These are phyloP conservation scores for Pollachius pollachius DNA, from an alignment of 2,113 vertebrate genomes.

Conservation along the genomic window DNA sequence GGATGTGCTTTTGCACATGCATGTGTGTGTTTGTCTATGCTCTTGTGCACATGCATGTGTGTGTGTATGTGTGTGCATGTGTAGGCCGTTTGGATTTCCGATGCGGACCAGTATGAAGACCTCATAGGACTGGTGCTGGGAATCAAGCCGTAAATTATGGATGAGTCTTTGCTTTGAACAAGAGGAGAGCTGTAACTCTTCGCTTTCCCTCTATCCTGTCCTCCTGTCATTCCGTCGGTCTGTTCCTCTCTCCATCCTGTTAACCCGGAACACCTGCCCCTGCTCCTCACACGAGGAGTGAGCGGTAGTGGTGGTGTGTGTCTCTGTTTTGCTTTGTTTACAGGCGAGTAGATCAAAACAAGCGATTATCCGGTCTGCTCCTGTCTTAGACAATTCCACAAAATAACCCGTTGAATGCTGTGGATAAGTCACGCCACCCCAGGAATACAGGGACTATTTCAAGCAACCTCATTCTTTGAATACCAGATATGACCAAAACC, in stretches of 20 bases:
- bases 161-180: constrained; percentile 8
- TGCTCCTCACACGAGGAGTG: not conserved
- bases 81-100: constrained; percentile 35
- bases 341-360: not conserved
- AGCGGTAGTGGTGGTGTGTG: too few relatives aligned
- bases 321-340: not conserved
- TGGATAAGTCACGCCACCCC: too few relatives aligned
- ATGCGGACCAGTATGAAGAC: constrained; percentile 22
- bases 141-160: constrained; percentile 19
- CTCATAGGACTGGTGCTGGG: constrained; percentile 8
- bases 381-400: not conserved
- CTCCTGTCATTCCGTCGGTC: not conserved
- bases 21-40: not conserved
- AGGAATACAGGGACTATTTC: too few relatives aligned
- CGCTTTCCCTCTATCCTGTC: not conserved
- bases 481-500: too few relatives aligned
- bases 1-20: too few relatives aligned
- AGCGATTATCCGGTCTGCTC: not conserved
- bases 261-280: constrained; percentile 4
- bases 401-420: not conserved
- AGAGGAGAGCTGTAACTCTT: not conserved
- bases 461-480: too few relatives aligned
- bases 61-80: constrained; percentile 2
- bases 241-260: constrained; percentile 9
- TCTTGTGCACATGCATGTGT: not conserved